Percentiles rank a stretch among this genome's conserved stretches.
phyloP scores from a whole-genome alignment of 2,797 vertebrate genomes.

The Tarsius wallacei region DNA sequence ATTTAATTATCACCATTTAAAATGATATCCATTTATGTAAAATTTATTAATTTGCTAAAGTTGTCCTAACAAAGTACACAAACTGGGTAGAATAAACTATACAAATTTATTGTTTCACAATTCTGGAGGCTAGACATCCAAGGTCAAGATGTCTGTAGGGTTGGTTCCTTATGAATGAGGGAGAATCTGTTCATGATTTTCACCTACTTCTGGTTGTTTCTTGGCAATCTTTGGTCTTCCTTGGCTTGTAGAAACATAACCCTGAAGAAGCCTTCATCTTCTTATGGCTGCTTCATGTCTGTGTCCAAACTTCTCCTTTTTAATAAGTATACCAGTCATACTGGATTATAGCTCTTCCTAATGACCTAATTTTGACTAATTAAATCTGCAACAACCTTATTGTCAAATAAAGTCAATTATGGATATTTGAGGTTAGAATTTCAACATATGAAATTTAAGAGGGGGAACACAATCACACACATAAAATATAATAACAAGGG shows the following conservation, averaged over 20 bases:
- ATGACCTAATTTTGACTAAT: not conserved
- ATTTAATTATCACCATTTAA: not conserved
- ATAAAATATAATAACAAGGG: not conserved
- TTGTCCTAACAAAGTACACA: not conserved
- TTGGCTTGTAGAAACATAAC: not conserved
- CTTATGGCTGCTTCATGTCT: not conserved
- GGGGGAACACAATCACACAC: not conserved
- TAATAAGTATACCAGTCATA: not conserved
- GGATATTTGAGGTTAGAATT: not conserved
- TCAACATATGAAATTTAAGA: not conserved
- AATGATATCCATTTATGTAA: not conserved
- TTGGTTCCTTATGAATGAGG: not conserved
- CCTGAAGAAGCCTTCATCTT: not conserved
- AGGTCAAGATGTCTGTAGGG: not conserved
- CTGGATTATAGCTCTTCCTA: not conserved
- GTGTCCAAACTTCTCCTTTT: not conserved
- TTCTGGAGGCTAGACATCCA: not conserved
- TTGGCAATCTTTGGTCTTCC: not conserved
- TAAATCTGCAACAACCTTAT: not conserved
- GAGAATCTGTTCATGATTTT: not conserved
- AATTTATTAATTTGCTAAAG: not conserved
- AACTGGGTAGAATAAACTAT: not conserved
- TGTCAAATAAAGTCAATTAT: slow-evolving; percentile 7
- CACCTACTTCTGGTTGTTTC: not conserved
- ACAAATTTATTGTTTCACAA: not conserved